phyloP scores from a whole-genome alignment of 2,797 vertebrate species.

The Pseudochromis fuscus region DNA sequence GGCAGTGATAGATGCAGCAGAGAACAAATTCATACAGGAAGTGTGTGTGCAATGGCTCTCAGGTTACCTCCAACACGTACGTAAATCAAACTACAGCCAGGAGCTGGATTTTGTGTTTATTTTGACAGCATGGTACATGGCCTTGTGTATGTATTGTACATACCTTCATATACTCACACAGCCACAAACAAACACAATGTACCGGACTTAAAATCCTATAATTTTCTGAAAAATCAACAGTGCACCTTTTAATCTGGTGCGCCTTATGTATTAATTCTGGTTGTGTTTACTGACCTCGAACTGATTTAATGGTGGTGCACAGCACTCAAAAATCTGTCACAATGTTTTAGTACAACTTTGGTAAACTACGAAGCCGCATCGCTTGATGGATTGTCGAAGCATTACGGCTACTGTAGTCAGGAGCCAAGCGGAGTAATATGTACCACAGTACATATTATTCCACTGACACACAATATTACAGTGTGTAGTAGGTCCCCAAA shows the following conservation, averaged over 20 bases:
- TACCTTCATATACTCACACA: background rate
- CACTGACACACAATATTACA: too few species aligned
- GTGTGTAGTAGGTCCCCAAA: too few species aligned
- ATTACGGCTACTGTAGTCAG: too few species aligned
- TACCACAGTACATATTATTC: too few species aligned
- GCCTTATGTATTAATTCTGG: too few species aligned
- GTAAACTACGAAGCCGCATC: too few species aligned
- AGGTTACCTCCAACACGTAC: slow-evolving; percentile 31
- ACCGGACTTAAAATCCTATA: background rate
- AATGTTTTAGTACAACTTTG: too few species aligned
- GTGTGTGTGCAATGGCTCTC: slow-evolving; percentile 35
- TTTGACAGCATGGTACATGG: slow-evolving; percentile 36
- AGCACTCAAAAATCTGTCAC: too few species aligned
- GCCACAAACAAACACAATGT: slow-evolving; percentile 5
- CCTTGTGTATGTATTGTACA: background rate
- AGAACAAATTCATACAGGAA: slow-evolving; percentile 41
- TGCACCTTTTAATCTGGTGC: background rate
- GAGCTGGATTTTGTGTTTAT: slow-evolving; percentile 12
- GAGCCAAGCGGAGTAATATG: too few species aligned
- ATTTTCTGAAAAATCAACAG: background rate
- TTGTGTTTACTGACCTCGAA: too few species aligned
- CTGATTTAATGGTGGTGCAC: too few species aligned
- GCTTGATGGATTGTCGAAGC: too few species aligned
- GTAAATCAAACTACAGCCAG: slow-evolving; percentile 58
- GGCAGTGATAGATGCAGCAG: slow-evolving; percentile 73